These are phyloP conservation scores for Martes martes DNA, from an alignment of 2,113 vertebrate genomes.

Conservation along the genomic window DNA sequence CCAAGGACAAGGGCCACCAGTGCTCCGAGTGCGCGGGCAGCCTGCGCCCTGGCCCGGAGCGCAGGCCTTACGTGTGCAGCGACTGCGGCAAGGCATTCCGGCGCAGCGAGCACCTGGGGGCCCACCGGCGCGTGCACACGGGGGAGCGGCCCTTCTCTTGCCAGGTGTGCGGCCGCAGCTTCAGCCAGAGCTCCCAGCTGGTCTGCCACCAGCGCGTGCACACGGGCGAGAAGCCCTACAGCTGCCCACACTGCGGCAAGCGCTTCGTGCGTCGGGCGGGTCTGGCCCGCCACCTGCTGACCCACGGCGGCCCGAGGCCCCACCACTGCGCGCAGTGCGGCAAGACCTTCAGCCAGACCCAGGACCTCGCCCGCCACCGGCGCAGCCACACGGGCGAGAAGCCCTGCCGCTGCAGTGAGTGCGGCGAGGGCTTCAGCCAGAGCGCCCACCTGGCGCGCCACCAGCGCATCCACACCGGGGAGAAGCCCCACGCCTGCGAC, in stretches of 20 bases:
- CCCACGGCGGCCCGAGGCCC: slow-evolving; percentile 61
- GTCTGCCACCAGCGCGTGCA: slow-evolving; percentile 72
- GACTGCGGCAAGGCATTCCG: slow-evolving; percentile 87
- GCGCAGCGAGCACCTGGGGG: slow-evolving; percentile 84
- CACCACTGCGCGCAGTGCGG: slow-evolving; percentile 70
- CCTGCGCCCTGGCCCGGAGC: not conserved
- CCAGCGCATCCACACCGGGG: slow-evolving; percentile 79
- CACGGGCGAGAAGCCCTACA: slow-evolving; percentile 67
- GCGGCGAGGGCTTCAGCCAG: slow-evolving; percentile 84
- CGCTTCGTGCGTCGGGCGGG: slow-evolving; percentile 62
- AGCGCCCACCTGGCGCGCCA: slow-evolving; percentile 84
- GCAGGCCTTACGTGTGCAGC: slow-evolving; percentile 78
- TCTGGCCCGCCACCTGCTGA: slow-evolving; percentile 72
- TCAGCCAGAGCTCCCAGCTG: slow-evolving; percentile 75
- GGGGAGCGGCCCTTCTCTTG: slow-evolving; percentile 79
- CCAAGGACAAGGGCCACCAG: slow-evolving; percentile 33
- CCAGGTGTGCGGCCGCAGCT: slow-evolving; percentile 70
- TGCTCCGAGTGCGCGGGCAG: not conserved
- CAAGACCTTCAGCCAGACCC: slow-evolving; percentile 72
- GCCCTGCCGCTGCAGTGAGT: slow-evolving; percentile 81
- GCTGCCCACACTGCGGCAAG: slow-evolving; percentile 73
- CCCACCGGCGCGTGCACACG: slow-evolving; percentile 85
- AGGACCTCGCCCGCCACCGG: slow-evolving; percentile 78
- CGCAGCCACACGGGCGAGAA: slow-evolving; percentile 69
- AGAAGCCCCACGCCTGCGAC: slow-evolving; percentile 72